Evolutionary conservation across 2,113 vertebrate species (phyloP), one percentile per base, ranked within the genome.

Genomic region (Pygoscelis adeliae): DNA sequence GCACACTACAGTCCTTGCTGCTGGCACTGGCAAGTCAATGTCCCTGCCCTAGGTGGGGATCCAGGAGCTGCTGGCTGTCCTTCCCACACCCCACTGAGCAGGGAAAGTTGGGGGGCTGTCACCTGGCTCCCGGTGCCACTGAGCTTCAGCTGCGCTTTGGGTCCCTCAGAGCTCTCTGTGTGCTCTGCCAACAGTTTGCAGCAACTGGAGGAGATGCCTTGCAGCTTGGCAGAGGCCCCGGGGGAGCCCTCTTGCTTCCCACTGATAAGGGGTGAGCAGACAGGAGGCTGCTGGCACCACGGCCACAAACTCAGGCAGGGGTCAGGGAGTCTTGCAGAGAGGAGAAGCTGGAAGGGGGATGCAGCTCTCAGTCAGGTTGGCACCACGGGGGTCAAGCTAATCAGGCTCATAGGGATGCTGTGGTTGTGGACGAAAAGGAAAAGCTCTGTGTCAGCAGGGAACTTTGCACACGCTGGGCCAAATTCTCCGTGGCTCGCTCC

Each of bases 341-440:
- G 34, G 11, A 83, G 53, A 62, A 53, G 40, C 59, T 87, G 61
- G 34, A 61, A 50, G 4, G 6, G 52, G 27, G 40, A n/a, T 44
- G n/a, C 11, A 40, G 27, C 30, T 32, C 63, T 40, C 22, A 18
- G 34, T 34, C 44, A 11, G 69, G 36, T 0, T 93, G 73, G 34
- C 83, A 92, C 32, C 21, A 4, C 0, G 1, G n/a, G 19, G 77
- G 3, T 52, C 49, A 27, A 81, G 49, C 32, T 73, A 29, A 13
- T 6, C 1, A 1, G 36, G 38, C 46, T 74, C 15, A 11, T 0
- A 4, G 42, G 53, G 17, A 8, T 80, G 34, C 49, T 1, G 1
- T 3, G 22, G 61, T 18, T 84, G 29, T 38, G 42, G 36, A 70
- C 34, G 32, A 50, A 70, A 58, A 52, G 44, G 53, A 86, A 67